Evolutionary conservation across 2,888 invertebrate species (phyloP), one percentile per base, ranked within the genome.

Genomic region (Odontothrips loti): DNA sequence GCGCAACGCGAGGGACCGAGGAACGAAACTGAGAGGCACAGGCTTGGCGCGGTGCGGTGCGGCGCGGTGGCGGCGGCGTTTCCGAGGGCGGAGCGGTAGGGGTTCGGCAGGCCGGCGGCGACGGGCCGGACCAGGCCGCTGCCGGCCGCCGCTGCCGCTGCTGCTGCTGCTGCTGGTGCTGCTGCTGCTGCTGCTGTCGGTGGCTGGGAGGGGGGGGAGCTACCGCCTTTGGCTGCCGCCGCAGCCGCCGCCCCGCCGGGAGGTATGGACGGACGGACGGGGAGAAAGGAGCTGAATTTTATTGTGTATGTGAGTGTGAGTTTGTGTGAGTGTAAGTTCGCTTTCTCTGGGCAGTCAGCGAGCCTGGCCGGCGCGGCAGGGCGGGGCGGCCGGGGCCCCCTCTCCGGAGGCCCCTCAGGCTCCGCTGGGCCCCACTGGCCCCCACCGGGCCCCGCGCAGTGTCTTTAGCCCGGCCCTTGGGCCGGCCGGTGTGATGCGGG

Each of bases 291-390:
- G 68, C 68, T 75, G 68, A 27, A 75, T 75, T 75, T 75, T 75
- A 75, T 75, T 75, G 68, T 75, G 68, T 75, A 75, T 75, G 68
- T 75, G 68, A 75, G 68, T 75, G 68, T 75, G 68, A 75, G 68
- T 75, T 75, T 75, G 68, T 75, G 68, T 75, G 68, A 75, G 68
- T 75, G 68, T 75, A 75, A 75, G 68, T 75, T 75, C 68, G 68
- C 68, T 75, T 75, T 75, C 68, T 75, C 68, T 75, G 23, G 27
- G 27, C 68, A 27, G 68, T 23, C 68, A 75, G 68, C 23, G 68
- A 58, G 58, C 20, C 58, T 58, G 58, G 58, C 15, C 58, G 58
- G 58, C 51, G 51, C 15, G 11, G 20, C 58, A 15, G 58, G 20
- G 58, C 58, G 58, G 58, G 6, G 58, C 20, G 58, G 58, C 58